Evolutionary conservation across 2,888 invertebrate genomes (phyloP), one percentile per base, ranked within the genome.

Genomic region (Globia sparganii): DNA sequence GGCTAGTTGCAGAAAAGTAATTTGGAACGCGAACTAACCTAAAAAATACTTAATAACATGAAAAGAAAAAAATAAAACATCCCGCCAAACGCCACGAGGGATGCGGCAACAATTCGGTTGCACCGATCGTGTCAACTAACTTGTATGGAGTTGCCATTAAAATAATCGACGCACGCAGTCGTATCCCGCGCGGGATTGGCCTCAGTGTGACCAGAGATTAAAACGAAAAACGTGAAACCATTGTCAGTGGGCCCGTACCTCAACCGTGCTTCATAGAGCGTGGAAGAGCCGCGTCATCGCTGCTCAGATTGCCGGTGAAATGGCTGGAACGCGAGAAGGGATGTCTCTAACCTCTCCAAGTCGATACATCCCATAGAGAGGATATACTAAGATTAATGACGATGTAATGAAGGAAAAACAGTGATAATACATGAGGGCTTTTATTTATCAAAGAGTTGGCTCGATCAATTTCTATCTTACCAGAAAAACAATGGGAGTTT

Each of bases 281-380:
- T 88, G 87, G 90, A 93, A 93, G 82, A 87, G 94, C 92, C 89
- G 83, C 89, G 94, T 95, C 95, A 95, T 93, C 92, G 87, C 87
- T 81, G 89, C 87, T 89, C 90, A 91, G 93, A 93, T 94, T 93
- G 92, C 90, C 91, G 91, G 92, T 92, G 90, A 90, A 92, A 90
- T 90, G 90, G 87, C 90, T 82, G 87, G 85, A 74, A 88, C 84
- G 86, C 81, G 83, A 77, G 85, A 83, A 83, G 71, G 83, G 87
- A 86, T 85, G 87, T 83, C 82, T 80, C 67, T 71, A 75, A 78
- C 75, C 75, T 79, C 81, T 84, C 66, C 56, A 77, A 81, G 71
- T 80, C 85, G 85, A 90, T 88, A 89, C 88, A 80, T 75, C 40
- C 77, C 43, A 74, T 81, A 56, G 61, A 80, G 75, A 66, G 58